phyloP scores from a whole-genome alignment of 2,888 invertebrate species.

The Amitus sp. region DNA sequence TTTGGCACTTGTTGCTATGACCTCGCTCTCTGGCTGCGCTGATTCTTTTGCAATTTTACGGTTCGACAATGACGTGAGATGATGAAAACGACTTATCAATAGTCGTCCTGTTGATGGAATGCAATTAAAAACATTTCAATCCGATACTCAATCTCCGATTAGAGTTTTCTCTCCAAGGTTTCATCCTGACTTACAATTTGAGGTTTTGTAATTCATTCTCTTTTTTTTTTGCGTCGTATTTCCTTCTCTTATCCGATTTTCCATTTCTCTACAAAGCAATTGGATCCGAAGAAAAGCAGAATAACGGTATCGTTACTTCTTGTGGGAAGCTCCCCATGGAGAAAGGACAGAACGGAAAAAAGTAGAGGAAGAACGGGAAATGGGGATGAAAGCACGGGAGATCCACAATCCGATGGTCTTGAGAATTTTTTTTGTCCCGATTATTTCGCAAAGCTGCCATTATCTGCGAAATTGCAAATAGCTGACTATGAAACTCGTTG shows the following conservation, averaged over 20 bases:
- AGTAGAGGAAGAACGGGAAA: conserved; percentile 41
- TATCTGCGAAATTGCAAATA: conserved; percentile 33
- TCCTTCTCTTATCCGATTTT: conserved; percentile 37
- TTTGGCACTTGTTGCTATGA: conserved; percentile 36
- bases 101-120: too few species aligned
- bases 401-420: conserved; percentile 43
- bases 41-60: conserved; percentile 2
- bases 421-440: conserved; percentile 58
- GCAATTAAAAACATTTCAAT: too few species aligned
- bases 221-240: conserved; percentile 36
- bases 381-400: conserved; percentile 34
- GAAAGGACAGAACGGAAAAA: conserved; percentile 10
- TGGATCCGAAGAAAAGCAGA: conserved; percentile 39
- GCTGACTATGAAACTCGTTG: conserved; percentile 30
- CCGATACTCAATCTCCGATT: too few species aligned
- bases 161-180: conserved; percentile 23
- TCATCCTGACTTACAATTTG: conserved; percentile 35
- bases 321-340: conserved; percentile 51
- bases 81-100: too few species aligned
- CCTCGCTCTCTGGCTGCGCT: conserved; percentile 11
- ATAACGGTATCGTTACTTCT: conserved; percentile 42
- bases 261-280: conserved; percentile 38
- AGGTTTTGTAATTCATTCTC: conserved; percentile 37
- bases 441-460: conserved; percentile 54
- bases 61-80: too few species aligned